Evolutionary conservation across 2,797 vertebrate genomes (phyloP), one percentile per base, ranked within the genome.

Genomic region (Enteromius anoplus): DNA sequence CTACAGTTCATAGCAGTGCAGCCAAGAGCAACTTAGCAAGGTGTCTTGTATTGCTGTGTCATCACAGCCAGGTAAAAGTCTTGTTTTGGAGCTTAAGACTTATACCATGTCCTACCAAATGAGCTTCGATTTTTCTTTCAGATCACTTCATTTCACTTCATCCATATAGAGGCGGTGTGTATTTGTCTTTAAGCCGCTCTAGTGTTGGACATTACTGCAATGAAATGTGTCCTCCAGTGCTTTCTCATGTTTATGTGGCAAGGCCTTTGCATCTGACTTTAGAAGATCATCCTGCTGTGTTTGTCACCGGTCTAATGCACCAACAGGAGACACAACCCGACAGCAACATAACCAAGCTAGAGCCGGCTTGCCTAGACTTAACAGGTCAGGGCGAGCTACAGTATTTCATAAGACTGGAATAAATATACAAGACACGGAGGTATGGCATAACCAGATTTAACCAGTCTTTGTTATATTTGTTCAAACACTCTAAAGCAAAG

Each of bases 281-380:
- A 84, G 45, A 78, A 51, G 62, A 82, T 49, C n/a, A 85, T 86
- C 78, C 84, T 86, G 82, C 71, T 88, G 79, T 87, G 42, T 88
- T 87, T 87, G 32, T 23, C 80, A 40, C 9, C 71, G n/a, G 70
- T 64, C 53, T 66, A 60, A 65, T 37, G 15, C 84, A 72, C 75
- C 84, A 55, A 86, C 75, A 55, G 71, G 32, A 68, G n/a, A 17
- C 72, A 78, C 79, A 64, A n/a, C 17, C 72, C 19, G 71, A 60
- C 66, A 49, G 19, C 58, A 82, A 66, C 80, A 66, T 19, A 82
- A 75, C 60, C 78, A 51, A 68, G 81, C 78, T 84, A 71, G 88
- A 34, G 53, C 58, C 29, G 5, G 70, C 66, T 86, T 62, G 77
- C 32, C 62, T 64, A 80, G 64, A 60, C 69, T 29, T 83, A 66